A percentile compares a stretch with the other conserved stretches of the same genome.
Evolutionary conservation across 2,113 vertebrate genomes (phyloP).

Genomic region (Corythoichthys haematopterus): DNA sequence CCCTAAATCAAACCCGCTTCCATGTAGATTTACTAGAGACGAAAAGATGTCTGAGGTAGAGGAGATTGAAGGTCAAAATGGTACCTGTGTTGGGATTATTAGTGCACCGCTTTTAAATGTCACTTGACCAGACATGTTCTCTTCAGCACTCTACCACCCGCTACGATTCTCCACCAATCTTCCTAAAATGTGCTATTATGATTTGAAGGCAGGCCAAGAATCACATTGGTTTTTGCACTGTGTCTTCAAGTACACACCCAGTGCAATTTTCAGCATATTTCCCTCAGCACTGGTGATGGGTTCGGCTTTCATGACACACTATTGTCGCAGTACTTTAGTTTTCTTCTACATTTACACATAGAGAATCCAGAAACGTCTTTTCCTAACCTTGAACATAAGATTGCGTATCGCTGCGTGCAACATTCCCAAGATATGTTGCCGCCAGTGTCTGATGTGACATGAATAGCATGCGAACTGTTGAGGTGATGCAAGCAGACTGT

Average conservation of each 20-base stretch:
- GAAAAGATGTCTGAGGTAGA: background rate
- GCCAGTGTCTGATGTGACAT: constrained; percentile 30
- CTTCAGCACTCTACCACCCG: background rate
- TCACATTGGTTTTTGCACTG: background rate
- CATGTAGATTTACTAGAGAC: too few relatives aligned
- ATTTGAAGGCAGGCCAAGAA: background rate
- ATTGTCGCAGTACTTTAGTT: background rate
- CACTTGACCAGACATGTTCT: background rate
- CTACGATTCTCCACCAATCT: background rate
- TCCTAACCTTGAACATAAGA: constrained; percentile 11
- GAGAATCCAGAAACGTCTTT: constrained; percentile 6
- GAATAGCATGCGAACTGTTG: constrained; percentile 35
- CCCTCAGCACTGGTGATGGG: background rate
- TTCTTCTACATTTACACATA: background rate
- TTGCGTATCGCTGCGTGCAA: background rate
- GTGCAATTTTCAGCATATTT: constrained; percentile 3
- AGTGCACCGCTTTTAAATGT: constrained; percentile 2
- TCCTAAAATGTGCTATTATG: background rate
- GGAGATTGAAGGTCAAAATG: background rate
- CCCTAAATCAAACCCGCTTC: too few relatives aligned
- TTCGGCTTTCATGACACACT: background rate
- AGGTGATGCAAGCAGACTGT: constrained; percentile 49
- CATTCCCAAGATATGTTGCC: constrained; percentile 13
- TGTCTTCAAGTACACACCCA: background rate
- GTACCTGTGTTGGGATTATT: background rate